Evolutionary conservation across 2,888 invertebrate genomes (phyloP).

Genomic region (Dasypogon diadema): DNA sequence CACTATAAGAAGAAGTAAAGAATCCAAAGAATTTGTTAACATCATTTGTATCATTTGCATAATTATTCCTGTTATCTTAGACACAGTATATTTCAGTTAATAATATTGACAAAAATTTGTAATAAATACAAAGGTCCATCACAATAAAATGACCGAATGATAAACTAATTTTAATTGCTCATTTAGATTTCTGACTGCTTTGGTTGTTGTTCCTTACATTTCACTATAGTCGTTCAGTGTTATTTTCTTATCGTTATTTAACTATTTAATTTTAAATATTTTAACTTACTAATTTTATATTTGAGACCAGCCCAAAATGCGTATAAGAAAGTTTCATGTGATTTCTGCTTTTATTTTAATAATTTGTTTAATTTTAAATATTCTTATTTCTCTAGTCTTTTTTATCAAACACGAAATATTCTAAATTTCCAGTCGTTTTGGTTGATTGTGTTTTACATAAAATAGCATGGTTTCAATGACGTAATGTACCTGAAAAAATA

Average conservation of each 20-base stretch:
- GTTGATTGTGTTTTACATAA: constrained; percentile 54
- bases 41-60: constrained; percentile 6
- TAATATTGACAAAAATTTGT: constrained; percentile 32
- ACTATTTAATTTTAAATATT: constrained; percentile 26
- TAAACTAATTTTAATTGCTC: constrained; percentile 21
- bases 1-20: constrained; percentile 33
- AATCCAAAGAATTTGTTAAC: constrained; percentile 37
- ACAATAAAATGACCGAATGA: constrained; percentile 38
- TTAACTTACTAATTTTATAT: constrained; percentile 50
- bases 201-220: constrained; percentile 31
- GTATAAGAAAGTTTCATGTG: constrained; percentile 52
- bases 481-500: constrained; percentile 55
- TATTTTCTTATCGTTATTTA: constrained; percentile 47
- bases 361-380: constrained; percentile 42
- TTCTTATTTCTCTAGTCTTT: constrained; percentile 33
- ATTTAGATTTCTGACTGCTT: constrained; percentile 23
- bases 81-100: neutral
- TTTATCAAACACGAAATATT: constrained; percentile 55
- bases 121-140: constrained; percentile 36
- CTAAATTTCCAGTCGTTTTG: constrained; percentile 55
- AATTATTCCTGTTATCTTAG: constrained; percentile 1
- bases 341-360: constrained; percentile 45
- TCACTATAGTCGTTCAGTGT: constrained; percentile 19
- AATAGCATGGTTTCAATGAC: constrained; percentile 55
- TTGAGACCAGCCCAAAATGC: constrained; percentile 56